Percentiles rank a stretch among this genome's conserved stretches.
Evolutionary conservation across 2,797 vertebrate species (phyloP).

Genomic region (Acrossocheilus wenchowensis): DNA sequence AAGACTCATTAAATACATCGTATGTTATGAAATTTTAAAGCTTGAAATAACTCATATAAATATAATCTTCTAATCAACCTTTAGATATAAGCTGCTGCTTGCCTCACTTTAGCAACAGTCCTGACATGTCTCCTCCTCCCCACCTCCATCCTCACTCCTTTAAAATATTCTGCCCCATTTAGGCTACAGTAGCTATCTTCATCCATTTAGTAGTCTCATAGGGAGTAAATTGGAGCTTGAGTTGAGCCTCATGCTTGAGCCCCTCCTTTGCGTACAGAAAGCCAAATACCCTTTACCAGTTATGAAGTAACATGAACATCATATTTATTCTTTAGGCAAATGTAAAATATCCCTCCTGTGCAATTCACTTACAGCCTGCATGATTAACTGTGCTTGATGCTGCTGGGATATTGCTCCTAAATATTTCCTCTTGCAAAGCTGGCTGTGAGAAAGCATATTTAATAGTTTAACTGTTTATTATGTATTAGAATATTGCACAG

Average conservation of each 20-base stretch:
- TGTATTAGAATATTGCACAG: background rate
- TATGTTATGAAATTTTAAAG: background rate
- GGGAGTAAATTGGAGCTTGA: background rate
- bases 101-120: background rate
- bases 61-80: background rate
- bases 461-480: background rate
- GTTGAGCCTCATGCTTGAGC: background rate
- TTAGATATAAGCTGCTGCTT: background rate
- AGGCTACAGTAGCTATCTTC: background rate
- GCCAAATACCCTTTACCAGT: background rate
- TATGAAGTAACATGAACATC: background rate
- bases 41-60: background rate
- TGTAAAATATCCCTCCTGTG: constrained; percentile 6
- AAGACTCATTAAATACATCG: background rate
- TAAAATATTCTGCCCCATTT: background rate
- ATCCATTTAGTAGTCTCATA: background rate
- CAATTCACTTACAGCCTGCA: background rate
- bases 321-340: background rate
- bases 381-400: background rate
- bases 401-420: background rate
- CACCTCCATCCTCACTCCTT: background rate
- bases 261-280: background rate
- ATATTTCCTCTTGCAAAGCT: background rate
- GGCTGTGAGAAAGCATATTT: background rate
- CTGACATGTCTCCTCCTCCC: background rate